Evolutionary conservation across 2,888 invertebrate genomes (phyloP).

Genomic region (Vesta saturnalis): DNA sequence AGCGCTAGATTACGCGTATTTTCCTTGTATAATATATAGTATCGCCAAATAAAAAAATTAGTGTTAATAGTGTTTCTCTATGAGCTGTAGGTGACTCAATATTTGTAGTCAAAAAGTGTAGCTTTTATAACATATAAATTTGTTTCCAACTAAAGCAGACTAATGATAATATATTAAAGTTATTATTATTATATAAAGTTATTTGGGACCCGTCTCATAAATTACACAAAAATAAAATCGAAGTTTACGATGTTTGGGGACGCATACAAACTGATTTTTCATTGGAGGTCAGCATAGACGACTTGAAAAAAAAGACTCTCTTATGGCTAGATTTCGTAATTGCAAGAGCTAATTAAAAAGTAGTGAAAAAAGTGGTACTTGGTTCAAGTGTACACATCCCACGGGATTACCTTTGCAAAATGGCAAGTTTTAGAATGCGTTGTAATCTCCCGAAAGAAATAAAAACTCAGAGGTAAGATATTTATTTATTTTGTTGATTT

Average conservation of each 20-base stretch:
- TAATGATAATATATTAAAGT: neutral
- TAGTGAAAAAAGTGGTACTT: neutral
- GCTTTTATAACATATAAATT: no score
- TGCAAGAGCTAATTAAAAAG: neutral
- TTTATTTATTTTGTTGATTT: neutral
- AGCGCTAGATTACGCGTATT: no score
- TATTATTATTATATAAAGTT: neutral
- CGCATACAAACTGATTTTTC: neutral
- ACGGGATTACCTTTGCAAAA: neutral
- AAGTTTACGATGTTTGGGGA: neutral
- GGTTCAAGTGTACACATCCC: neutral
- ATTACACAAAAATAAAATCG: neutral
- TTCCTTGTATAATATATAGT: no score
- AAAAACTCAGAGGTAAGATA: neutral
- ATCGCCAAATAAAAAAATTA: no score
- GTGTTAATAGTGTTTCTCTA: no score
- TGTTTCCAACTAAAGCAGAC: no score
- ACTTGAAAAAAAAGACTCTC: constrained; percentile 1
- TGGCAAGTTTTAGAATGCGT: neutral
- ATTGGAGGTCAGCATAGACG: neutral
- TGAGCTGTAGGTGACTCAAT: no score
- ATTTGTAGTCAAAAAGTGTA: no score
- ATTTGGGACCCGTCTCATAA: neutral
- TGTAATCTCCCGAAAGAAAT: neutral
- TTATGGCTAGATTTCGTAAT: neutral